Conservation (phyloP, 2,888 invertebrate species). For the Microdon myrmicae region DNA sequence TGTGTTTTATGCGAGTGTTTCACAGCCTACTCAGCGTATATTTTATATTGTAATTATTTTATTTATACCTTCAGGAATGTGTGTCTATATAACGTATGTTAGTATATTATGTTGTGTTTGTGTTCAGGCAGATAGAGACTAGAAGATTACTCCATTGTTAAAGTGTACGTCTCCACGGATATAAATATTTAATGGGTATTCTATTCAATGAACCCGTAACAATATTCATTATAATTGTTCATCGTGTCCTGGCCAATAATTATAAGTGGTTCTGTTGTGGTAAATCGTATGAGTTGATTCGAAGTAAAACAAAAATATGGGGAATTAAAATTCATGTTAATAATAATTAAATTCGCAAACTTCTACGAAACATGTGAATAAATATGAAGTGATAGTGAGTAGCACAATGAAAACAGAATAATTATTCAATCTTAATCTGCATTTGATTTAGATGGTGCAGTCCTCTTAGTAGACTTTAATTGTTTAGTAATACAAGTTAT, state of each 20-base stretch:
- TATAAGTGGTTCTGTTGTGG: conserved; percentile 34
- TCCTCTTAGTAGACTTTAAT: conserved; percentile 1
- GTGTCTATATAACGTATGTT: too few relatives aligned
- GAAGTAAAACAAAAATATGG: conserved; percentile 23
- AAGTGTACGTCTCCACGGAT: too few relatives aligned
- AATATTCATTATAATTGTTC: conserved; percentile 40
- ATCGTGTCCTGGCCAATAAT: conserved; percentile 40
- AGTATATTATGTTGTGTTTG: too few relatives aligned
- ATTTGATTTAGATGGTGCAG: conserved; percentile 44
- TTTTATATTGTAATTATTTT: too few relatives aligned
- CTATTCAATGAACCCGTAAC: conserved; percentile 38
- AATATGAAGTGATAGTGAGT: conserved; percentile 26
- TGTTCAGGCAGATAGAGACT: too few relatives aligned
- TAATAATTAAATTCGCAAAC: conserved; percentile 41
- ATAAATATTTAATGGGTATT: background rate
- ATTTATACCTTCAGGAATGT: too few relatives aligned
- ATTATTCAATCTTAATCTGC: conserved; percentile 28
- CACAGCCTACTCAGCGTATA: too few relatives aligned
- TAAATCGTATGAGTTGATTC: conserved; percentile 12
- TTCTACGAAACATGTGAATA: conserved; percentile 32
- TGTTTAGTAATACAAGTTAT: conserved; percentile 27
- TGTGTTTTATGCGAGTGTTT: too few relatives aligned
- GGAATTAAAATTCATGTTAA: conserved; percentile 26
- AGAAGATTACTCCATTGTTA: too few relatives aligned
- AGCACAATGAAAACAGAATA: conserved; percentile 4